These are phyloP conservation scores for Pseudomyrmex cubaensis DNA, from an alignment of 1,140 invertebrate species.

Conservation along the genomic window DNA sequence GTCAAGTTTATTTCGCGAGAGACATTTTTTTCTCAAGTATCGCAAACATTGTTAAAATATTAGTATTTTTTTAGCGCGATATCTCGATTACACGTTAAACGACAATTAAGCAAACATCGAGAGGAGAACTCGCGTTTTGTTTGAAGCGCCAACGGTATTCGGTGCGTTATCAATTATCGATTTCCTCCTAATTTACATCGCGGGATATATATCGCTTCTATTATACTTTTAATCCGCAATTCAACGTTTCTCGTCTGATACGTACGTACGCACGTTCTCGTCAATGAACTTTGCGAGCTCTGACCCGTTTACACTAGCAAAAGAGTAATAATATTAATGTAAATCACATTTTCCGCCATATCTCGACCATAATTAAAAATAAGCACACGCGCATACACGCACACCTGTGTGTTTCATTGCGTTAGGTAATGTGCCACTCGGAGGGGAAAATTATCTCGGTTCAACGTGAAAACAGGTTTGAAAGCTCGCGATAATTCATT, in stretches of 20 bases:
- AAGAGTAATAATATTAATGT: conserved; percentile 5
- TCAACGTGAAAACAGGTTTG: neutral
- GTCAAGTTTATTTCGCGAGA: no score
- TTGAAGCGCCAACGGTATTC: conserved; percentile 2
- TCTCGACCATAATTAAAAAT: conserved; percentile 20
- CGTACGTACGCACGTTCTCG: no score
- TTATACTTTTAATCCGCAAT: conserved; percentile 29
- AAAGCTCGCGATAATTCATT: conserved; percentile 1
- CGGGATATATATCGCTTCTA: neutral
- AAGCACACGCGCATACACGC: neutral
- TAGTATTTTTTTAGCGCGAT: no score
- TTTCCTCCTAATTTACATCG: neutral
- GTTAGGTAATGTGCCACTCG: no score
- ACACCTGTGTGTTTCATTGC: no score
- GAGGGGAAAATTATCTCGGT: conserved; percentile 7
- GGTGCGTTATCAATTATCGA: conserved; percentile 43
- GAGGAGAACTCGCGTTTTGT: conserved; percentile 7
- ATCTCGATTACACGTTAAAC: neutral
- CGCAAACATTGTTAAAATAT: no score
- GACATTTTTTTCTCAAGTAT: no score
- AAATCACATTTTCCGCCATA: neutral
- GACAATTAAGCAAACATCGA: conserved; percentile 55
- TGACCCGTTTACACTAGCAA: neutral
- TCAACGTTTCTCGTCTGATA: neutral
- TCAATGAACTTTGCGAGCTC: no score